Percentiles rank a stretch among this genome's conserved stretches.
These are phyloP conservation scores for Rostratula benghalensis DNA, from an alignment of 2,113 vertebrate species.

Conservation along the genomic window DNA sequence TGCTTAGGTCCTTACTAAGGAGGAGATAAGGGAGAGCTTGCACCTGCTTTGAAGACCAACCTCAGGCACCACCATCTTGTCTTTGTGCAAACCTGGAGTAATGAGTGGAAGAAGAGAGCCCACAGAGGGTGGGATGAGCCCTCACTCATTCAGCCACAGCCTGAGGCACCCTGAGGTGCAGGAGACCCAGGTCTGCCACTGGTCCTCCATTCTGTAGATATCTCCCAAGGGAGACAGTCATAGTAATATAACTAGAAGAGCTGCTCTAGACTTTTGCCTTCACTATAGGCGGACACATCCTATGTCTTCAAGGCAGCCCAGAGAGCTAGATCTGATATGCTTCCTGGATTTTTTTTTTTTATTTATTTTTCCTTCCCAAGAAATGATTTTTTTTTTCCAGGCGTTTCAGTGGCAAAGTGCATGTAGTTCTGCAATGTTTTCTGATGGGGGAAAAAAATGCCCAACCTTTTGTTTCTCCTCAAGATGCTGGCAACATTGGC, in stretches of 20 bases:
- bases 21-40: not conserved
- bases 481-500: not conserved
- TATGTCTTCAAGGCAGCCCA: not conserved
- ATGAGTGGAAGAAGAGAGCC: not conserved
- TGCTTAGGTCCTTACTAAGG: not conserved
- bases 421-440: not conserved
- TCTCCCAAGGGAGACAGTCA: not conserved
- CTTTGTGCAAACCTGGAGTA: not conserved
- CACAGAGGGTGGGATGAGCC: not conserved
- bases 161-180: no score
- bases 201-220: not conserved
- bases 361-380: not conserved
- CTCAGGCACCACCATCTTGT: not conserved
- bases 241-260: fast-evolving
- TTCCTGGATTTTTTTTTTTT: not conserved
- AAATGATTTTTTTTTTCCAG: not conserved
- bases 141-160: not conserved
- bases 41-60: not conserved
- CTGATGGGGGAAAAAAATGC: not conserved
- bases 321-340: not conserved
- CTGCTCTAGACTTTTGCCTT: not conserved
- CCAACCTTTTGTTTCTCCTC: not conserved
- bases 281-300: fast-evolving
- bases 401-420: not conserved
- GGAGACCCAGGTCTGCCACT: not conserved